Evolutionary conservation across 2,797 vertebrate species (phyloP), one percentile per base, ranked within the genome.

Genomic region (Neomorphus geoffroyi): DNA sequence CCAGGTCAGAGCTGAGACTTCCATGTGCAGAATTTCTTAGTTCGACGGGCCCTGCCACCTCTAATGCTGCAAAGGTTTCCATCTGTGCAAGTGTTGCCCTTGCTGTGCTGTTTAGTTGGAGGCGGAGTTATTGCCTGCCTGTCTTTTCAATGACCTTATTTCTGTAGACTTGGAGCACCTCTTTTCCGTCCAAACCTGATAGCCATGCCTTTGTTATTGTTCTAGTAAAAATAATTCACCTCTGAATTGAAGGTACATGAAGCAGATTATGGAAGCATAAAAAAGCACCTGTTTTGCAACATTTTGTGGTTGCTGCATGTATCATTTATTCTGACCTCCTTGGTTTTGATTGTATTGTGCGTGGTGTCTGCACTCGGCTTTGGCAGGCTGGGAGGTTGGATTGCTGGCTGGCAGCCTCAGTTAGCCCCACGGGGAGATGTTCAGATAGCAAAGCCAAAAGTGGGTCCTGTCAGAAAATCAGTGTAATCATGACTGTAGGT

Each of bases 1-100:
- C 78, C 92, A 94, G 93, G 95, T 95, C 94, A 94, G 67, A 92
- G 56, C 71, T 16, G 22, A 86, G 86, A 65, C 74, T 87, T 93
- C 65, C n/a, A 51, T 11, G 7, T 11, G 7, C 58, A 48, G 73
- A 80, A 60, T 83, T 90, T 87, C 69, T 86, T 22, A 33, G 48
- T 78, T 75, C 3, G 5, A 13, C 6, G 32, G 85, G 80, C 75
- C 87, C 86, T 41, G 90, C 53, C 9, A 8, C 32, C 72, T 83
- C 53, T 65, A 74, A 58, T 2, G 2, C 50, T 65, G 77, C 72
- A 67, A 87, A 94, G 92, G 93, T 87, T 94, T 46, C 93, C 92
- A 87, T 91, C 94, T 91, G 86, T 78, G 84, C 93, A 48, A 66
- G 53, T 77, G 80, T 89, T 4, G 1, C 57, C 56, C 90, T 92